These are phyloP conservation scores for Ptychadena robeensis DNA, from an alignment of 2,797 vertebrate genomes.

Conservation along the genomic window DNA sequence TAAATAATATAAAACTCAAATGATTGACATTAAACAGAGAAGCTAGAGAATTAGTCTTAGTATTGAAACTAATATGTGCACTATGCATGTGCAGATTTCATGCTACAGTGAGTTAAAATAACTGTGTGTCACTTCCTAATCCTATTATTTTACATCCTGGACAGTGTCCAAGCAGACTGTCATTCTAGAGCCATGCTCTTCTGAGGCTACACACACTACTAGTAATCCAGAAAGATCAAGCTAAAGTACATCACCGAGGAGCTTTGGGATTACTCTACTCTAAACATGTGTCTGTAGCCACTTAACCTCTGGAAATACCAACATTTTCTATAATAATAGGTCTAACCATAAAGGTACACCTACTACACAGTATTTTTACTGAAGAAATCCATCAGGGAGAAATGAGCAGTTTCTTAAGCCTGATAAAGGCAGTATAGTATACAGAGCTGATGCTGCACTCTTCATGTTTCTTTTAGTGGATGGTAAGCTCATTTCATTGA, in stretches of 20 bases:
- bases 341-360: slow-evolving; percentile 33
- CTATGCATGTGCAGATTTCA: neutral
- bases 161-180: slow-evolving; percentile 47
- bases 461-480: slow-evolving; percentile 6
- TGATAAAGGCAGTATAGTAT: neutral
- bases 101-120: slow-evolving; percentile 28
- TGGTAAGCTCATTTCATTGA: neutral
- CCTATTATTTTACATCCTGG: slow-evolving; percentile 55
- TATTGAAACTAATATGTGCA: slow-evolving; percentile 12
- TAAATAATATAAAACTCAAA: too few species aligned
- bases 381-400: slow-evolving; percentile 32
- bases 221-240: slow-evolving; percentile 53
- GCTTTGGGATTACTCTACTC: slow-evolving; percentile 51
- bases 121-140: slow-evolving; percentile 52
- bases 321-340: slow-evolving; percentile 35
- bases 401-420: neutral
- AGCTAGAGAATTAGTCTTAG: neutral
- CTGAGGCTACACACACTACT: slow-evolving; percentile 49
- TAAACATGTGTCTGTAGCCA: slow-evolving; percentile 58
- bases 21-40: neutral
- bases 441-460: neutral
- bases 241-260: slow-evolving; percentile 50
- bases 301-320: slow-evolving; percentile 56
- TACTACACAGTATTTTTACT: slow-evolving; percentile 21
- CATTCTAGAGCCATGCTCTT: slow-evolving; percentile 40